Conservation (phyloP, 1,140 invertebrate genomes). For the Nasonia vitripennis region DNA sequence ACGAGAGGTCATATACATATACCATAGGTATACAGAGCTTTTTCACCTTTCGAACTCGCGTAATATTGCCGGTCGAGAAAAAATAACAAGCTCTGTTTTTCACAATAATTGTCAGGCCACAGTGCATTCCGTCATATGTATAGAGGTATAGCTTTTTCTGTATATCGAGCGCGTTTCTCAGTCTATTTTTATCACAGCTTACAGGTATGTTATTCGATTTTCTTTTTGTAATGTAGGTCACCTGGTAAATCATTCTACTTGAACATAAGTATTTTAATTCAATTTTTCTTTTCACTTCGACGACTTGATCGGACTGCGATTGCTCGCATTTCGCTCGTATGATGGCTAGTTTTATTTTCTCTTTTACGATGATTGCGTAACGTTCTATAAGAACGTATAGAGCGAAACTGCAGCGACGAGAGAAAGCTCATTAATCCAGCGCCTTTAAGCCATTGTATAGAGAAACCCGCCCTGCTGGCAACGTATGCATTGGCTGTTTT, state of each 20-base stretch:
- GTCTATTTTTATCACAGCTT: conserved; percentile 12
- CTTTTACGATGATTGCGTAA: neutral
- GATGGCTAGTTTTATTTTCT: neutral
- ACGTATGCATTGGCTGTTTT: conserved; percentile 15
- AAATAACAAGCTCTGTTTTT: conserved; percentile 59
- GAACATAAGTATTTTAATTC: conserved; percentile 9
- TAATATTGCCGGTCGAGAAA: conserved; percentile 15
- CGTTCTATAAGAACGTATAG: neutral
- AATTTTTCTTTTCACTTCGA: neutral
- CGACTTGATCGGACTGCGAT: no score
- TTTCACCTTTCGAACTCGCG: conserved; percentile 4
- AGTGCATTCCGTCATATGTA: neutral
- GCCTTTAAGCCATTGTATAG: neutral
- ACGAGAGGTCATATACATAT: neutral
- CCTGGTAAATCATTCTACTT: no score
- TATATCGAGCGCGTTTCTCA: neutral
- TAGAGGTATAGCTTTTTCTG: conserved; percentile 19
- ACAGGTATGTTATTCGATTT: no score
- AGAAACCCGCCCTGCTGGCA: neutral
- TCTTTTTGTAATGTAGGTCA: no score
- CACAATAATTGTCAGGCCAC: conserved; percentile 59
- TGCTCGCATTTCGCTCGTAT: neutral
- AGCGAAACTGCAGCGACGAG: neutral
- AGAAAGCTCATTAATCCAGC: neutral
- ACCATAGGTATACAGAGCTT: neutral